Base-by-base conservation (phyloP, 2,797 vertebrate genomes). In the Crenichthys baileyi region DNA sequence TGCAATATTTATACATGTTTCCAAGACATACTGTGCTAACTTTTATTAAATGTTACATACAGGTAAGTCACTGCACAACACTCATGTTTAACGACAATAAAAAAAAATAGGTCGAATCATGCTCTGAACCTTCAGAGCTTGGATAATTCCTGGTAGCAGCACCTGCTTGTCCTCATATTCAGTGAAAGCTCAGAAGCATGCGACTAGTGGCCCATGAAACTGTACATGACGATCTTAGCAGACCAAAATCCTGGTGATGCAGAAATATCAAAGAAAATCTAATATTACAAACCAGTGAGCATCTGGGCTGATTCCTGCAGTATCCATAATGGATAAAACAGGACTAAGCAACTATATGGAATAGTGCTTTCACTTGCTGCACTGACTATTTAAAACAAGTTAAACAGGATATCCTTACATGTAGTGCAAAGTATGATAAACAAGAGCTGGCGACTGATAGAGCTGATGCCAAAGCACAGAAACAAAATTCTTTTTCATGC, bases 91-190 rank as follows among this genome's bases (percentile, higher is more conserved):
- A 85, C 82, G 70, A 81, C 77, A 90, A 88, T 86, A 84, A 48
- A 68, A 79, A 79, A 18, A 86, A 85, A 80, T 76, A 61, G 79
- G 83, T 89, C 55, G 79, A 79, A 76, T 83, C 2, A 1, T 79
- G 83, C 79, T 81, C 44, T 15, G 50, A 72, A 55, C 24, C 76
- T 76, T 61, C 79, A 56, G 74, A 89, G 84, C 84, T 83, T 61
- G 56, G 83, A 89, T 83, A 82, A 81, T 87, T 90, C 87, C 88
- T 89, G 87, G 83, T 80, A 90, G 78, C 53, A 48, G 84, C 92
- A 92, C 92, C 90, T 91, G 91, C 91, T 89, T 90, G 80, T 70
- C 67, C 44, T 74, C 79, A 72, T 84, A 70, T 90, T 87, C 81
- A 87, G 85, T 84, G 73, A 84, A 90, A 77, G 78, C 84, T 86